These are phyloP conservation scores for Embiotoca jacksoni DNA, from an alignment of 2,113 vertebrate species.

Conservation along the genomic window DNA sequence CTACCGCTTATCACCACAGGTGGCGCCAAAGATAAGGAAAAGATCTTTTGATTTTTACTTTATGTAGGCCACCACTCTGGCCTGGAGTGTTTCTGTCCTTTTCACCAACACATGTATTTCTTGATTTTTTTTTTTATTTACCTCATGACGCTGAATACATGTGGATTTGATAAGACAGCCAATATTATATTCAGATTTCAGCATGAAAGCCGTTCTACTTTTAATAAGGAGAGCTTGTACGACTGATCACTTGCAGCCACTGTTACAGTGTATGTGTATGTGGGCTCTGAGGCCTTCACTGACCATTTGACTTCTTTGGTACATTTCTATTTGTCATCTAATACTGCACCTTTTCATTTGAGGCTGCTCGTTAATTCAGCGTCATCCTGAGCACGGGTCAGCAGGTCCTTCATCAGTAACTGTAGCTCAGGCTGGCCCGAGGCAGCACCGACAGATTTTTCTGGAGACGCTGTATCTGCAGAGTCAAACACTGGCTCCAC, in stretches of 20 bases:
- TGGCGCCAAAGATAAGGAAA: too few species aligned
- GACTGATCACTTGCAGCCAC: neutral
- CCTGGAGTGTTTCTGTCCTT: too few species aligned
- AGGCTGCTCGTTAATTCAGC: slow-evolving; percentile 33
- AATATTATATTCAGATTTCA: too few species aligned
- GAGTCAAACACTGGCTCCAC: slow-evolving; percentile 10
- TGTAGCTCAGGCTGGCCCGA: slow-evolving; percentile 7
- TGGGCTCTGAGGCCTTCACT: slow-evolving; percentile 15
- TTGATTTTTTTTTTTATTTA: too few species aligned
- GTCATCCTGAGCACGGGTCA: slow-evolving; percentile 10
- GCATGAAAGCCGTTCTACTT: too few species aligned
- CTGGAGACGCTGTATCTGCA: neutral
- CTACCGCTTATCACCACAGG: too few species aligned
- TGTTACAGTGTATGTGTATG: slow-evolving; percentile 1
- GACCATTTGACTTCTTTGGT: slow-evolving; percentile 27
- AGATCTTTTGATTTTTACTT: neutral
- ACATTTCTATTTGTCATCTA: slow-evolving; percentile 42
- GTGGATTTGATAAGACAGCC: too few species aligned
- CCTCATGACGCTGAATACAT: too few species aligned
- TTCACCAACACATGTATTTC: too few species aligned
- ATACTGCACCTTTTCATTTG: slow-evolving; percentile 28
- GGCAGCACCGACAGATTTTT: slow-evolving; percentile 4
- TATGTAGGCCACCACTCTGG: neutral
- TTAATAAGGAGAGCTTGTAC: too few species aligned
- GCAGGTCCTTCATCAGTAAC: slow-evolving; percentile 19